phyloP scores from a whole-genome alignment of 1,140 invertebrate species.

The Papilio polyxenes region DNA sequence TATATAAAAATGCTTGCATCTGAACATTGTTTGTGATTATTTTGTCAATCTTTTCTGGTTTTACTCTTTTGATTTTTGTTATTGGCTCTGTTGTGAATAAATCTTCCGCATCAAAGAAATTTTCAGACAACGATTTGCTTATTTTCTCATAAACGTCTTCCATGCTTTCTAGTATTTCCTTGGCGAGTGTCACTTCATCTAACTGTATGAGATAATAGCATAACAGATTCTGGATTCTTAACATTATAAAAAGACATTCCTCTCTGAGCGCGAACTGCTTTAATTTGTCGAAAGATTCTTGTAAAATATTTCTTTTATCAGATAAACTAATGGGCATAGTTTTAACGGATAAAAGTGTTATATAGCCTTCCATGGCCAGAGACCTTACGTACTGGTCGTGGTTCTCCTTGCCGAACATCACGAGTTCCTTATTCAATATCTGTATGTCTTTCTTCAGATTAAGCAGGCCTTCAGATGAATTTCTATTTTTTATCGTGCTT shows the following conservation, averaged over 20 bases:
- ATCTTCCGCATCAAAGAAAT: slow-evolving; percentile 68
- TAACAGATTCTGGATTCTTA: slow-evolving; percentile 74
- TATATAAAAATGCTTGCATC: slow-evolving; percentile 78
- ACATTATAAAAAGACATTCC: slow-evolving; percentile 68
- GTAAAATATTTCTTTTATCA: slow-evolving; percentile 66
- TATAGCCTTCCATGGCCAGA: slow-evolving; percentile 70
- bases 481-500: slow-evolving; percentile 59
- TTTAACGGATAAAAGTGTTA: slow-evolving; percentile 65
- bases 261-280: slow-evolving; percentile 58
- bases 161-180: slow-evolving; percentile 66
- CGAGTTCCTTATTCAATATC: slow-evolving; percentile 57
- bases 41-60: slow-evolving; percentile 75
- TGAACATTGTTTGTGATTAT: slow-evolving; percentile 78
- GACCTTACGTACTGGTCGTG: slow-evolving; percentile 62
- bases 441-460: slow-evolving; percentile 66
- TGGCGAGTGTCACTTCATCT: slow-evolving; percentile 55
- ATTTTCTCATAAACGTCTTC: slow-evolving; percentile 72
- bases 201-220: slow-evolving; percentile 73
- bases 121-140: slow-evolving; percentile 56
- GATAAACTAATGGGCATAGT: slow-evolving; percentile 59
- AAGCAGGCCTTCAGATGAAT: slow-evolving; percentile 54
- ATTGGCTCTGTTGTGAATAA: slow-evolving; percentile 62
- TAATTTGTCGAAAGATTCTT: slow-evolving; percentile 61
- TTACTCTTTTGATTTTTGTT: slow-evolving; percentile 57
- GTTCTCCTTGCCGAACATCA: slow-evolving; percentile 62